Conservation (phyloP, 2,113 vertebrate genomes). For the Glaucomys volans region DNA sequence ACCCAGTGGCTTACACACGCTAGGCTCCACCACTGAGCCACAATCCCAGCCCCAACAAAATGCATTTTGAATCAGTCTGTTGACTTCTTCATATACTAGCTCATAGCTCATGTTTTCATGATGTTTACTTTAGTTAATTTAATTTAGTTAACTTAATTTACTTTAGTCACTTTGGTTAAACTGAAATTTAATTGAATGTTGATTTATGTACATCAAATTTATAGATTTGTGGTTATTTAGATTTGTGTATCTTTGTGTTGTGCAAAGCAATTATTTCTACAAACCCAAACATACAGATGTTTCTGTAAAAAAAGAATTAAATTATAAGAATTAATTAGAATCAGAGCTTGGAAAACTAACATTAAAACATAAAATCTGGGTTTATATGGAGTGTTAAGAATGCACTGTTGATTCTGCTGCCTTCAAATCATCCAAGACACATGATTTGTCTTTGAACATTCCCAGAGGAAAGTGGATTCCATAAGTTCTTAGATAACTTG, state of each 20-base stretch:
- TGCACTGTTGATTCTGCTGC: background rate
- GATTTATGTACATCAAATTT: background rate
- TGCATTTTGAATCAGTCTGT: background rate
- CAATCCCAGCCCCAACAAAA: no score
- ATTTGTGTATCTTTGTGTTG: background rate
- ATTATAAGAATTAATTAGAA: background rate
- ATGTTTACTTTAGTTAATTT: slow-evolving; percentile 44
- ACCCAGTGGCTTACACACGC: no score
- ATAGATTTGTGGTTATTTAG: background rate
- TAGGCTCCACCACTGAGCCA: no score
- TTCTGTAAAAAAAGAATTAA: background rate
- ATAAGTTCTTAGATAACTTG: background rate
- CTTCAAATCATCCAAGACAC: background rate
- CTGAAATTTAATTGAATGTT: slow-evolving; percentile 12
- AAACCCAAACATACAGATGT: background rate
- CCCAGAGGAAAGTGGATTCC: background rate
- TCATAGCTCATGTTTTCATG: background rate
- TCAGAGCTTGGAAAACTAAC: background rate
- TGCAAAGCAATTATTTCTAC: background rate
- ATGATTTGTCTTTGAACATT: slow-evolving; percentile 1
- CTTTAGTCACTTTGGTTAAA: background rate
- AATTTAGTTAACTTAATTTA: background rate
- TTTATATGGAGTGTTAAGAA: background rate
- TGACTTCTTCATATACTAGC: background rate
- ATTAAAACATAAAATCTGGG: background rate